Conservation (phyloP, 2,113 vertebrate species). For the Tachysurus fulvidraco region DNA sequence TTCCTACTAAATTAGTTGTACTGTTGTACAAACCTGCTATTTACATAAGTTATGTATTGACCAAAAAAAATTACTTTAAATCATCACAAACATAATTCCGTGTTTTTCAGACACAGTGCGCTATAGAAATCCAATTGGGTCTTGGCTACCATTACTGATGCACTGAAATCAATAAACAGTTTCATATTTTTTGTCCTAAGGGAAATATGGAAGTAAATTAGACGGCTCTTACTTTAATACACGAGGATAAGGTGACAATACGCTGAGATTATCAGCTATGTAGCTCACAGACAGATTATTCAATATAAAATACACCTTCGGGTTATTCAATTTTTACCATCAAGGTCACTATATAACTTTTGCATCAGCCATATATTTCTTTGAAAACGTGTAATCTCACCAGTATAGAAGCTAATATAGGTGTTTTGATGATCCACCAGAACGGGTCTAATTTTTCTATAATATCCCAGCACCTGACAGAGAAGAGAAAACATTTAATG, state of each 20-base stretch:
- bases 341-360: conserved; percentile 9
- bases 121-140: background rate
- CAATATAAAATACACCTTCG: background rate
- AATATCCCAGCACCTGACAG: conserved; percentile 89
- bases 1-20: background rate
- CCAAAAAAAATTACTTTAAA: background rate
- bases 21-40: background rate
- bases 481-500: background rate
- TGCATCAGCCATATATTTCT: background rate
- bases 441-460: conserved; percentile 77
- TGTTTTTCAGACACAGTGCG: background rate
- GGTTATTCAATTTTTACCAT: conserved; percentile 13
- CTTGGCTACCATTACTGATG: background rate
- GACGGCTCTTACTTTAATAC: background rate
- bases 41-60: background rate
- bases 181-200: conserved; percentile 3
- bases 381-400: conserved; percentile 68
- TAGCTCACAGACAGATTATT: conserved; percentile 1
- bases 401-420: conserved; percentile 91
- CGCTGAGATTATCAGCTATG: background rate
- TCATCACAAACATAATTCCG: background rate
- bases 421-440: conserved; percentile 97
- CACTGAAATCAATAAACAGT: conserved; percentile 24
- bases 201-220: conserved; percentile 17
- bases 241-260: background rate